A percentile compares a stretch with the other conserved stretches of the same genome.
Evolutionary conservation across 1,140 invertebrate genomes (phyloP).

Genomic region (Psix sp.): DNA sequence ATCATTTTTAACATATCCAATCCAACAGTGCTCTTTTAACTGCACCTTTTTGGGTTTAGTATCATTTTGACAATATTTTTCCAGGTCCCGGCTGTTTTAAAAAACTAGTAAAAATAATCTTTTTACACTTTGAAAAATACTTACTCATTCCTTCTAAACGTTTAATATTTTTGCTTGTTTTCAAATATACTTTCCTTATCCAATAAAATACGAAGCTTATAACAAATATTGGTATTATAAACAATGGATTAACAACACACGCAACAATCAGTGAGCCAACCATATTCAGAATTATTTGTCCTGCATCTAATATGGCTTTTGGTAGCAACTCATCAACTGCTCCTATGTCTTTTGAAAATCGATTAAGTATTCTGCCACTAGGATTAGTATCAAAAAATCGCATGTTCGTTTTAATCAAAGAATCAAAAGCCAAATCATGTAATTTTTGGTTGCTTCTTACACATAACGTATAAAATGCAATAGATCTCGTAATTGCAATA

Average conservation of each 20-base stretch:
- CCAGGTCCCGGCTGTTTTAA: too few relatives aligned
- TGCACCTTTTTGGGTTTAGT: too few relatives aligned
- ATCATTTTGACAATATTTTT: too few relatives aligned
- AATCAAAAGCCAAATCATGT: slow-evolving; percentile 83
- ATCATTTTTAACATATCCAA: too few relatives aligned
- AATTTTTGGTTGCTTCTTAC: slow-evolving; percentile 82
- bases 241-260: slow-evolving; percentile 84
- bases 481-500: slow-evolving; percentile 75
- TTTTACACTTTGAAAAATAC: too few relatives aligned
- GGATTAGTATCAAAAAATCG: slow-evolving; percentile 89
- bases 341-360: slow-evolving; percentile 88
- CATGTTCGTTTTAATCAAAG: slow-evolving; percentile 80
- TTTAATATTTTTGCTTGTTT: slow-evolving; percentile 90
- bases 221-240: slow-evolving; percentile 83
- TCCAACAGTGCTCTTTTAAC: too few relatives aligned
- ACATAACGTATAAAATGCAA: slow-evolving; percentile 81
- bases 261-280: slow-evolving; percentile 82
- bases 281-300: slow-evolving; percentile 82
- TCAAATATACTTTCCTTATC: slow-evolving; percentile 87
- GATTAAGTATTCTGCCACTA: slow-evolving; percentile 84
- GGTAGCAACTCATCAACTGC: slow-evolving; percentile 93
- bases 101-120: too few relatives aligned
- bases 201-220: slow-evolving; percentile 84
- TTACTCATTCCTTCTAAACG: slow-evolving; percentile 85
- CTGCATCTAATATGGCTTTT: slow-evolving; percentile 85